These are phyloP conservation scores for Hiodon tergisus DNA, from an alignment of 2,113 vertebrate species.

Conservation along the genomic window DNA sequence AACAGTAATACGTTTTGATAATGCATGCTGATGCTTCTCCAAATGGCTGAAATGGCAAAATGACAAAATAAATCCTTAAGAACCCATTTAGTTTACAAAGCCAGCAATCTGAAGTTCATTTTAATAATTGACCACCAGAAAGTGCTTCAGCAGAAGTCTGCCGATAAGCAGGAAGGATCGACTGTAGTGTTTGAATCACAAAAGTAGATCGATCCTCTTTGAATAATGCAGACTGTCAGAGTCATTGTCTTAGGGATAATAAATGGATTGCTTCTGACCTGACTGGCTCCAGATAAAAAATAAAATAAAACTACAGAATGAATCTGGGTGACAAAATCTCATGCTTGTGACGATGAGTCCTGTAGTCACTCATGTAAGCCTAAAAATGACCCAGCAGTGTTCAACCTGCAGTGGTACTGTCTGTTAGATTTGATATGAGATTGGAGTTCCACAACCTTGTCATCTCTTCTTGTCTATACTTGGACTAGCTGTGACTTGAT, in stretches of 20 bases:
- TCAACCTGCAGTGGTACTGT: neutral
- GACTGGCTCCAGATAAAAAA: neutral
- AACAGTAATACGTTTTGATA: constrained; percentile 62
- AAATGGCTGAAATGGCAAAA: constrained; percentile 45
- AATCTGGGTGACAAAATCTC: constrained; percentile 14
- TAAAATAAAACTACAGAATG: neutral
- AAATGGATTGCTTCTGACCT: constrained; percentile 35
- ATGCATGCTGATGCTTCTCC: constrained; percentile 59
- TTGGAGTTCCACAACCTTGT: constrained; percentile 41
- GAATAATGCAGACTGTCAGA: constrained; percentile 35
- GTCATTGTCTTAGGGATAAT: constrained; percentile 37
- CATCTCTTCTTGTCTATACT: constrained; percentile 17
- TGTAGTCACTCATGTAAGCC: neutral
- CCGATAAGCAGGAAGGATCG: constrained; percentile 51
- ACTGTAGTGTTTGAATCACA: constrained; percentile 35
- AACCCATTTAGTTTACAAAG: constrained; percentile 45
- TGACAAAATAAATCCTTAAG: constrained; percentile 51
- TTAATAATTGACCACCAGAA: constrained; percentile 60
- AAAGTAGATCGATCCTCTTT: constrained; percentile 36
- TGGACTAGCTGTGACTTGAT: constrained; percentile 27
- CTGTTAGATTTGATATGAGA: neutral
- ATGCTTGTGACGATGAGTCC: constrained; percentile 26
- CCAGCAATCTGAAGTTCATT: constrained; percentile 44
- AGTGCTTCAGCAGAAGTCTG: constrained; percentile 33
- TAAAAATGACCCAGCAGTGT: constrained; percentile 25